Evolutionary conservation across 1,140 invertebrate species (phyloP).

Genomic region (Drosophila mauritiana): DNA sequence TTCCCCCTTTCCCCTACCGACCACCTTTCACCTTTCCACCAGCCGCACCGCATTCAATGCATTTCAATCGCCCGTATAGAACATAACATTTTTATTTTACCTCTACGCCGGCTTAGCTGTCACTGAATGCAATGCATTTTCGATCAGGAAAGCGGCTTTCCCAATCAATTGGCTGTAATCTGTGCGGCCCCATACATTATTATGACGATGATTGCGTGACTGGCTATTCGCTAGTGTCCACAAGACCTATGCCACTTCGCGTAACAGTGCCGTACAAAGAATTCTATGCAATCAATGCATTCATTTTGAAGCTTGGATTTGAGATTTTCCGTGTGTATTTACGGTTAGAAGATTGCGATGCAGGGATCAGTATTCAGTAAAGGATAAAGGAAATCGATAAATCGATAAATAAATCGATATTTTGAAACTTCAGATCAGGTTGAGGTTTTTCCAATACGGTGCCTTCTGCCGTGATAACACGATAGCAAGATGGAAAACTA

Average conservation of each 20-base stretch:
- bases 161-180: constrained; percentile 26
- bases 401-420: no score
- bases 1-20: neutral
- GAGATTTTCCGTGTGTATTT: no score
- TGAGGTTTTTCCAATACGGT: no score
- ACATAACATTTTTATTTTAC: constrained; percentile 66
- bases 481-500: no score
- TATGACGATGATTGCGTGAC: constrained; percentile 8
- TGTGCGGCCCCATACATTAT: neutral
- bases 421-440: no score
- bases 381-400: no score
- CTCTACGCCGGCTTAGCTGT: constrained; percentile 46
- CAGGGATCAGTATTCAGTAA: no score
- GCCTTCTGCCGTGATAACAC: no score
- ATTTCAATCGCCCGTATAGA: constrained; percentile 54
- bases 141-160: constrained; percentile 54
- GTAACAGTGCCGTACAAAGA: no score
- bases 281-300: no score
- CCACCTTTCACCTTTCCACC: constrained; percentile 11
- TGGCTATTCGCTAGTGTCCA: neutral
- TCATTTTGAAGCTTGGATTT: no score
- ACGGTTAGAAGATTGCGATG: no score
- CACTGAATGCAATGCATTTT: constrained; percentile 69
- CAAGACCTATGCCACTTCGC: neutral
- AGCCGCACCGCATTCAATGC: constrained; percentile 54